Evolutionary conservation across 37 sponge, comb jelly and placozoan species (phyloP), one percentile per base, ranked within the genome.

Genomic region (Chondrosia reniformis): DNA sequence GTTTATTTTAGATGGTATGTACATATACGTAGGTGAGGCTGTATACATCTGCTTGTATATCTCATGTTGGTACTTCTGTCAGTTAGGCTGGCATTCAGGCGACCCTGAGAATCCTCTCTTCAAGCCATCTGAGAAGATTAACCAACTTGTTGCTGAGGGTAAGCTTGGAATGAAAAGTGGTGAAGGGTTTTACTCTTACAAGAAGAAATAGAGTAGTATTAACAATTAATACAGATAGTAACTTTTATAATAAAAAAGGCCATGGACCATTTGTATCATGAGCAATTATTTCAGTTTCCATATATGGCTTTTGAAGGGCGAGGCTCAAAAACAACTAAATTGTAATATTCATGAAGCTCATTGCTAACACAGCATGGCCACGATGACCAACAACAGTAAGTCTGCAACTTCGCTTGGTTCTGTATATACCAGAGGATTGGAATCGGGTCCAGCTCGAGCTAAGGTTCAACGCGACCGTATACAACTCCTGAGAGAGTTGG

Each of bases 111-210:
- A 94, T 57, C 89, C 92, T 31, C 79, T 97, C 4, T 97, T 97
- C 83, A 67, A 86, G 13, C 88, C 90, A 25, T 77, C 80, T 13
- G 84, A 79, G 65, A 65, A 33, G 13, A 75, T 97, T 15, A 84
- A 88, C 64, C 82, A 86, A 43, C 71, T 91, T 21, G 98, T 97
- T 12, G 30, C 65, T 13, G 94, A 93, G 37, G 98, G 98, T 55
- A 93, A 97, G 59, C 84, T 91, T 0, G 98, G 98, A 0, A 65
- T 84, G 81, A 97, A 97, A 80, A 87, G 87, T 79, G 94, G 94
- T 33, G 90, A 97, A 76, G 98, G 98, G 4, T 91, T 93, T 75
- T 97, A 97, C 59, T 74, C 82, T 27, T 84, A 97, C 71, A 36
- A 84, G 31, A 85, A 92, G 74, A 57, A 72, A 72, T 22, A 38